Evolutionary conservation across 2,888 invertebrate species (phyloP).

Genomic region (Dasysyrphus albostriatus): DNA sequence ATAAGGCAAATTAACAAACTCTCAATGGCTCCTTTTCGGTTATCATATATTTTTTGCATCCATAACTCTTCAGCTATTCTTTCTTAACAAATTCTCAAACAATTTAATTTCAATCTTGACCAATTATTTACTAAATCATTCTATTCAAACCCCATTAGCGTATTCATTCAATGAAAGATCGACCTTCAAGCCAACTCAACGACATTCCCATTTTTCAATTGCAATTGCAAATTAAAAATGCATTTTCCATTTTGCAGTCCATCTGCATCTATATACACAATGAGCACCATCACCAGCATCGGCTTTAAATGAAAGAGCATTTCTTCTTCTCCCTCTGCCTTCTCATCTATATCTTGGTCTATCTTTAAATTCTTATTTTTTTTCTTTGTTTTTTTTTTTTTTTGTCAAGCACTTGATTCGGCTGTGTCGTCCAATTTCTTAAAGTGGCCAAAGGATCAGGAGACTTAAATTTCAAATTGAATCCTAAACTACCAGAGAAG

Average conservation of each 20-base stretch:
- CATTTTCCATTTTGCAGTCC: constrained; percentile 61
- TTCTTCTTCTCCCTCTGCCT: constrained; percentile 26
- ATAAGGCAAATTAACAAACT: background rate
- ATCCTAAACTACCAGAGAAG: constrained; percentile 22
- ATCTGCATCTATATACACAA: background rate
- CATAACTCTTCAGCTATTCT: too few species aligned
- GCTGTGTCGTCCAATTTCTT: constrained; percentile 71
- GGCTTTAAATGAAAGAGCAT: constrained; percentile 4
- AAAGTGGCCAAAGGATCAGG: constrained; percentile 66
- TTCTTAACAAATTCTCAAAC: background rate
- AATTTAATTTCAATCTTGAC: constrained; percentile 60
- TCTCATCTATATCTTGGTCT: background rate
- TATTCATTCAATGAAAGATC: constrained; percentile 38
- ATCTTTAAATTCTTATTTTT: constrained; percentile 16
- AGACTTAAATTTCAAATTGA: constrained; percentile 66
- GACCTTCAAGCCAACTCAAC: constrained; percentile 6
- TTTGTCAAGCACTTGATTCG: constrained; percentile 61
- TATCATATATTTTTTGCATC: background rate
- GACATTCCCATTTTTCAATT: constrained; percentile 55
- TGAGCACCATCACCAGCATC: background rate
- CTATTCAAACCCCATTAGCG: constrained; percentile 59
- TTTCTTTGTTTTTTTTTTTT: background rate
- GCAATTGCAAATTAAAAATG: constrained; percentile 72
- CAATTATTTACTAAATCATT: constrained; percentile 62
- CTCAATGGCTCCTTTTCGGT: background rate